Conservation (phyloP, 2,113 vertebrate species). For the Saimiri boliviensis region DNA sequence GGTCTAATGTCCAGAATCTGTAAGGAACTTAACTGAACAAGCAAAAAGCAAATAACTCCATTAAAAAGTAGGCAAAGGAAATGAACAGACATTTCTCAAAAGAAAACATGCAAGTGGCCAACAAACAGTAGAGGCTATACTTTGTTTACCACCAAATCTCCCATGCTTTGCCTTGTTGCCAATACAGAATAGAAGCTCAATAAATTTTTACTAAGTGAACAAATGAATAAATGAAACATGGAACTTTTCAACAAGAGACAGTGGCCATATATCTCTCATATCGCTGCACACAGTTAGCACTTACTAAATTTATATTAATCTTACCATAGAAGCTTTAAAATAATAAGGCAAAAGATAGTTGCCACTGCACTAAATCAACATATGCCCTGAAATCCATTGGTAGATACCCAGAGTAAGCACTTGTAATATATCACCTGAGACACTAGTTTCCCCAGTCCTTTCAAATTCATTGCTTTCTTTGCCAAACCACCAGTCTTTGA, state of each 20-base stretch:
- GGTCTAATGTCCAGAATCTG: no score
- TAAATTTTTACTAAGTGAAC: background rate
- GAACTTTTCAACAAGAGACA: background rate
- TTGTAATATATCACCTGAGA: background rate
- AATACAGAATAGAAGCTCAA: background rate
- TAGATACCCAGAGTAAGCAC: background rate
- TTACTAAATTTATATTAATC: background rate
- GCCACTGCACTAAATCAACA: background rate
- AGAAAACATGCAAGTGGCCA: no score
- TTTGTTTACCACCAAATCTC: background rate
- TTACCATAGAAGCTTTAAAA: background rate
- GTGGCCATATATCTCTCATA: background rate
- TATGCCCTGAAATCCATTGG: background rate
- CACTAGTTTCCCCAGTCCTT: background rate
- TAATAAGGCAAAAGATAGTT: background rate
- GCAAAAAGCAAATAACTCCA: no score
- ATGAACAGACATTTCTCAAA: no score
- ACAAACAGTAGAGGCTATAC: background rate
- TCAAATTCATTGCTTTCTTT: background rate
- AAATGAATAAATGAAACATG: background rate
- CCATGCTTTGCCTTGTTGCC: background rate
- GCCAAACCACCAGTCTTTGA: background rate
- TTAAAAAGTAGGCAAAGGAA: no score
- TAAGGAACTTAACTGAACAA: no score
- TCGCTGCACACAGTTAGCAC: background rate